Base-by-base conservation (phyloP, 2,113 vertebrate genomes). In the Nematolebias whitei region DNA sequence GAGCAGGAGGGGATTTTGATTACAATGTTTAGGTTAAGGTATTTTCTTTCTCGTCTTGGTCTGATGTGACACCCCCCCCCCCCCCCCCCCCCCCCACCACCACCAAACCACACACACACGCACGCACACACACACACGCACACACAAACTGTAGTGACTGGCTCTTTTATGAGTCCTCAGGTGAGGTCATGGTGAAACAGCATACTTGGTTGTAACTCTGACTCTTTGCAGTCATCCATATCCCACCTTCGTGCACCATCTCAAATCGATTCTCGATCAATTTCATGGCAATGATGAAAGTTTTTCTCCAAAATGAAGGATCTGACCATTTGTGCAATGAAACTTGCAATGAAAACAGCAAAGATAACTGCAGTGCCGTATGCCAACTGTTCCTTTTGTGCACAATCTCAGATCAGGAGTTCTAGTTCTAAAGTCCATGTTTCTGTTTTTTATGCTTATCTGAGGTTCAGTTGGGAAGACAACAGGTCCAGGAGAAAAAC, bases 191-290 rank as follows among this genome's bases (percentile, higher is more conserved):
- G 63, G 64, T 68, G 18, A 72, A 76, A 68, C 70, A 39, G 68
- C 64, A 72, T 71, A 67, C 80, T 71, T 64, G 39, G 45, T 48
- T 73, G 74, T 75, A 76, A 76, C 64, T 79, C 58, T 80, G 78
- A 86, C 84, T 79, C 77, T 79, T 66, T 82, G 82, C 82, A 76
- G 62, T 75, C 71, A 69, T 72, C 76, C 71, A 83, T 50, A 71
- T 61, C 71, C 68, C 63, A 73, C 73, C 69, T 85, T 83, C 79
- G 65, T 74, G 75, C 84, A 65, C 76, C 80, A 78, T 86, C 82
- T 64, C 85, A 81, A 87, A 90, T 89, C 82, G 80, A 89, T 89
- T 88, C 79, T 84, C 88, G 79, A 90, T 90, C 72, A 84, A 88
- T 89, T 89, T 88, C 80, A 85, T 88, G 82, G 68, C 79, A 76